Base-by-base conservation (phyloP, 2,113 vertebrate species). In the Oryzias javanicus region DNA sequence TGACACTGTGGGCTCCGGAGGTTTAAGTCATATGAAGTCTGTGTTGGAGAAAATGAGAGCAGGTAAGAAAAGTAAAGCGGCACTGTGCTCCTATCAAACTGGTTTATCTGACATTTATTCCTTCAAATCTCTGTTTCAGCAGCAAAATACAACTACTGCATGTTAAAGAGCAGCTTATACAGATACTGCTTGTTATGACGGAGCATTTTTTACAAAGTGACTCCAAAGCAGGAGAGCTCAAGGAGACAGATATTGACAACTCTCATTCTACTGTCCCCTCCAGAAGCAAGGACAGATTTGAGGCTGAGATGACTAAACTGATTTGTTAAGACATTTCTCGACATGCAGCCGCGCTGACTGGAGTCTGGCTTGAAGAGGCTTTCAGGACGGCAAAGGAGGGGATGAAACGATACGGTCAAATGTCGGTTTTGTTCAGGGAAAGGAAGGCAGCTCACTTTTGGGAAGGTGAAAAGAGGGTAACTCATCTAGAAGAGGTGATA, bases 31-130 rank as follows among this genome's bases (percentile, higher is more conserved):
- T 18, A 17, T 60, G n/a, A 49, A 19, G 10, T 13, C 5, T 20
- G 42, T 46, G 10, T 40, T 35, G 27, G 13, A 47, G 17, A 29
- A 49, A 42, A 18, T 48, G 12, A 24, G 22, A 20, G 22, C 27
- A 29, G 6, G 27, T 57, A 24, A 47, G 49, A 15, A n/a, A 53
- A 60, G 51, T 24, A 67, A 48, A 44, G 4, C 12, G 10, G 13
- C 10, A 70, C 56, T 78, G 42, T 52, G 54, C 12, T 68, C 19
- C 49, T 6, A 14, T 4, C 29, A 49, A 14, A 78, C 22, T 42
- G 56, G 25, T 44, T 76, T 49, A 46, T 70, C 70, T 59, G 16
- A 56, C 57, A 55, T 69, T 78, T 69, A 49, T 25, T 5, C 47
- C 54, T 68, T 69, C 67, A 51, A 61, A 79, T 72, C 57, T 58